Percentiles rank a stretch among this genome's conserved stretches.
phyloP scores from a whole-genome alignment of 2,113 vertebrate genomes.

The Merops nubicus region DNA sequence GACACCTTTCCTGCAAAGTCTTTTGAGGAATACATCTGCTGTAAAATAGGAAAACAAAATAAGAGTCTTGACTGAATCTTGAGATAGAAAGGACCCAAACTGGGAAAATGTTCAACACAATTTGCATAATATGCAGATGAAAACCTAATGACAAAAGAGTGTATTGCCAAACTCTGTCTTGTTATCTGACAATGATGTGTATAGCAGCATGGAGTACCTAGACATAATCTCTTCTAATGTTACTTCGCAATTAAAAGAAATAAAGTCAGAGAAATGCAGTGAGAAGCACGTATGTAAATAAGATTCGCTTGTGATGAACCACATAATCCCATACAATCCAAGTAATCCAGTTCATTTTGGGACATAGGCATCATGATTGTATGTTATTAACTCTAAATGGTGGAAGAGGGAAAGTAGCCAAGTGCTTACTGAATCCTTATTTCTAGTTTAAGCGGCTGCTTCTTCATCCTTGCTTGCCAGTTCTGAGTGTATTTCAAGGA shows the following conservation, averaged over 20 bases:
- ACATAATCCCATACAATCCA: background rate
- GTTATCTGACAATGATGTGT: slow-evolving; percentile 56
- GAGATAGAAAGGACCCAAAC: slow-evolving; percentile 61
- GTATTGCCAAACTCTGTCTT: slow-evolving; percentile 69
- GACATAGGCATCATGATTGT: background rate
- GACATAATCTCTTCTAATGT: slow-evolving; percentile 64
- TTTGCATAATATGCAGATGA: slow-evolving; percentile 78
- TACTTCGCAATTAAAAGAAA: slow-evolving; percentile 73
- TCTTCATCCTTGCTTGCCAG: slow-evolving; percentile 64
- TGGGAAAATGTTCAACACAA: slow-evolving; percentile 54
- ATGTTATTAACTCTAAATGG: slow-evolving; percentile 42
- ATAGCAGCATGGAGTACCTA: slow-evolving; percentile 55
- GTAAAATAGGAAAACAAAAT: slow-evolving; percentile 64
- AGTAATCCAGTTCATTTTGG: slow-evolving; percentile 50
- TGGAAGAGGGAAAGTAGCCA: slow-evolving; percentile 24
- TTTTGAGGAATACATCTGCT: slow-evolving; percentile 68
- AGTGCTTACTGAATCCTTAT: slow-evolving; percentile 34
- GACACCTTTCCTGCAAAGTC: slow-evolving; percentile 61
- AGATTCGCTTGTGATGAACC: slow-evolving; percentile 33
- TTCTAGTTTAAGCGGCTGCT: slow-evolving; percentile 34
- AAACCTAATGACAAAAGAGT: slow-evolving; percentile 74
- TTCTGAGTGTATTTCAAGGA: slow-evolving; percentile 78
- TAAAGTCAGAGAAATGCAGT: slow-evolving; percentile 36
- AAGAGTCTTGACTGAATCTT: slow-evolving; percentile 65
- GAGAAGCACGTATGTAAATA: slow-evolving; percentile 37